Base-by-base conservation (phyloP, 2,797 vertebrate genomes). In the Calcarius lapponicus region DNA sequence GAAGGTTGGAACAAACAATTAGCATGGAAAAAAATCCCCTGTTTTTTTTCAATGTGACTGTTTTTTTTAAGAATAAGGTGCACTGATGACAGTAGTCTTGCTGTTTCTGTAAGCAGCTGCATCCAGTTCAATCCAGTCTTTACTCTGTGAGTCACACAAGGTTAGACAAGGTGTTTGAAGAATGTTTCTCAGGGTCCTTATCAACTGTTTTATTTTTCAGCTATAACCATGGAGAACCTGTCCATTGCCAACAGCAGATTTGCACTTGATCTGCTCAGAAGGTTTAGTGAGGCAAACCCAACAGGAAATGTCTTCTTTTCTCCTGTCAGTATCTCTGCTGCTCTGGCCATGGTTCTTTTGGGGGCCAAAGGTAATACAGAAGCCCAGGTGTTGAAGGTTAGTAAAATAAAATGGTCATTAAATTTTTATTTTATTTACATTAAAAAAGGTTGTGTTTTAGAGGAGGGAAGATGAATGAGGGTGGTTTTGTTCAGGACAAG, bases 331-430 rank as follows among this genome's bases (percentile, higher is more conserved):
- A 94, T 99, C 92, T 98, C 98, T 36, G 97, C 99, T 1, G 99
- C 99, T 3, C 81, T 99, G 90, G 98, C 98, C 17, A 99, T 99
- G 99, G 94, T 99, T 48, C 96, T 96, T 69, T 88, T 99, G 82
- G 99, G 99, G 15, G 92, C 99, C 21, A 97, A 54, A 97, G 98
- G 98, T 32, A 61, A 97, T 51, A 99, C 99, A 3, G 98, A 98
- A 1, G 54, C 96, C 28, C 98, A 99, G 96, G 87, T 99, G 94
- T 96, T 97, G 79, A 97, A 99, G 98, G 99, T 99, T 48, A 96
- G 97, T 85, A 20, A 51, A 78, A 42, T 48, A 48, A 79, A 4
- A 28, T 32, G 17, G 50, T 25, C 6, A 51, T 69, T 60, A 34
- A 11, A 42, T 67, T 45, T 54, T 4, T 34, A 3, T 75, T 76